Percentiles rank a stretch among this genome's conserved stretches.
Evolutionary conservation across 2,113 vertebrate species (phyloP).

Genomic region (Crotalus tigris): DNA sequence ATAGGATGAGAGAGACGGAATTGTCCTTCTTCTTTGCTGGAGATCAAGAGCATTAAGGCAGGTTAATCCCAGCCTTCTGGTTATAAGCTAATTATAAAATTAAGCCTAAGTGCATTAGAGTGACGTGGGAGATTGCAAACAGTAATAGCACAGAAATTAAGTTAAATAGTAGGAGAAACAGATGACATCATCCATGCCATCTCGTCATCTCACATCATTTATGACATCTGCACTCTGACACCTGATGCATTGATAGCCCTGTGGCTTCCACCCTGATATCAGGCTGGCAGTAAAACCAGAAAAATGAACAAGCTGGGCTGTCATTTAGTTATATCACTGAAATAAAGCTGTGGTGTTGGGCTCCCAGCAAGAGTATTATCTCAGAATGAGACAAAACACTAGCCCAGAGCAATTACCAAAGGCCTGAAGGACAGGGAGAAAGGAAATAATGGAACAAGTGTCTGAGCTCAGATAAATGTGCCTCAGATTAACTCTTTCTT

Average conservation of each 20-base stretch:
- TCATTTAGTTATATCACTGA: background rate
- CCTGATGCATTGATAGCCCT: background rate
- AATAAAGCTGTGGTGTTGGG: background rate
- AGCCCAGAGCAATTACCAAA: background rate
- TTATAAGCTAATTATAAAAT: conserved; percentile 54
- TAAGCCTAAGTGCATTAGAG: conserved; percentile 52
- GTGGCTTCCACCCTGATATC: background rate
- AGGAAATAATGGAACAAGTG: background rate
- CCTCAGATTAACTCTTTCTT: background rate
- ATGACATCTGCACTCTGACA: background rate
- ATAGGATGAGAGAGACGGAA: background rate
- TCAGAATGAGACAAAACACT: background rate
- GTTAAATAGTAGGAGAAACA: conserved; percentile 37
- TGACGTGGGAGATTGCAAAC: conserved; percentile 56
- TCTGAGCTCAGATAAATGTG: background rate
- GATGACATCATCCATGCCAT: background rate
- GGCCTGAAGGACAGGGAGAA: background rate
- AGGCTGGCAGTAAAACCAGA: background rate
- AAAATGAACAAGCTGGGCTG: background rate
- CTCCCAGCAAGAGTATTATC: background rate
- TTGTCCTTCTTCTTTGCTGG: conserved; percentile 19
- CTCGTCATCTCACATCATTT: background rate
- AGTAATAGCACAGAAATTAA: conserved; percentile 32
- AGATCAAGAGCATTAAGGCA: conserved; percentile 28
- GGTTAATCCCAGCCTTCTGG: conserved; percentile 33